These are phyloP conservation scores for Loriculus beryllinus DNA, from an alignment of 2,797 vertebrate species.

Conservation along the genomic window DNA sequence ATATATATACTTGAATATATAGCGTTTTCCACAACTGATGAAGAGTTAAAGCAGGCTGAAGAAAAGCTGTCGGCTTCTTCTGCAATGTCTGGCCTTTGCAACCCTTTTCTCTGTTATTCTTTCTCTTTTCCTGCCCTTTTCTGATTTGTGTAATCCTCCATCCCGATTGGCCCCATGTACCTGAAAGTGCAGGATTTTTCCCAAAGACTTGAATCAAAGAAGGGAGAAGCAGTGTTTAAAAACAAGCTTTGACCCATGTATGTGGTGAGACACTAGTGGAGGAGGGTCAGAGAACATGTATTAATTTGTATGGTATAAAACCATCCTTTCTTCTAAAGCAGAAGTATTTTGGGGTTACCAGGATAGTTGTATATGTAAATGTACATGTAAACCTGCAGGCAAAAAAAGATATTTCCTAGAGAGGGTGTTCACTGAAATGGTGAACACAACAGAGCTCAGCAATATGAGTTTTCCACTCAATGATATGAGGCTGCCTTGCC, in stretches of 20 bases:
- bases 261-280: neutral
- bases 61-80: conserved; percentile 16
- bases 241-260: conserved; percentile 7
- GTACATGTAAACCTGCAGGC: neutral
- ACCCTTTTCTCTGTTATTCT: neutral
- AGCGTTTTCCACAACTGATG: neutral
- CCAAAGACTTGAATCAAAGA: conserved; percentile 3
- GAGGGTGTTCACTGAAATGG: neutral
- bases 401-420: neutral
- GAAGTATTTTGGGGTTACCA: neutral
- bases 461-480: neutral
- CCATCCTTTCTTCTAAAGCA: neutral
- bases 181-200: neutral
- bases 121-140: conserved; percentile 19
- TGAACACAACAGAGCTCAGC: neutral
- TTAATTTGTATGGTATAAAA: neutral
- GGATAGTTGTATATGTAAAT: neutral
- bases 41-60: neutral
- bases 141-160: neutral
- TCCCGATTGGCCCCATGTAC: neutral
- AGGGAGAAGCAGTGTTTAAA: neutral
- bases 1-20: accelerated
- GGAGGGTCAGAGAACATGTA: neutral
- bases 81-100: neutral
- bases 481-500: neutral